phyloP scores from a whole-genome alignment of 2,797 vertebrate species.

The Catostomus latipinnis region DNA sequence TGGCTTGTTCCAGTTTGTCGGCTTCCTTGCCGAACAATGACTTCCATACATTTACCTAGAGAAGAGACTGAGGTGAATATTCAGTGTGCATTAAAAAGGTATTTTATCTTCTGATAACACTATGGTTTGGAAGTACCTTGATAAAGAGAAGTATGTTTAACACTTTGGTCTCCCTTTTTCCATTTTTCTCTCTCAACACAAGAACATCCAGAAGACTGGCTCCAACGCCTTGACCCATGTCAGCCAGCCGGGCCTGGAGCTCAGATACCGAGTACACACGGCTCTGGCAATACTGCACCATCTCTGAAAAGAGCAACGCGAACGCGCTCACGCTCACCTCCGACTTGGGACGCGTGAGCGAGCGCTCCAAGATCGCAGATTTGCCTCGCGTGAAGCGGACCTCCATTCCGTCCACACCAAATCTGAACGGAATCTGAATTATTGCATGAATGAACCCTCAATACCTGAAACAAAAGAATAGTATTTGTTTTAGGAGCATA shows the following conservation, averaged over 20 bases:
- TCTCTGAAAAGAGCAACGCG: constrained; percentile 93
- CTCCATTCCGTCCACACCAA: constrained; percentile 77
- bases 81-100: too few relatives aligned
- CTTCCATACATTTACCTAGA: constrained; percentile 87
- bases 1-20: constrained; percentile 95
- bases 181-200: constrained; percentile 89
- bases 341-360: constrained; percentile 84
- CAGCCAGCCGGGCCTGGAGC: constrained; percentile 89
- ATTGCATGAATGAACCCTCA: background rate
- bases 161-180: constrained; percentile 91
- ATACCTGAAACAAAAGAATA: background rate
- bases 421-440: background rate
- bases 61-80: background rate
- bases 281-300: constrained; percentile 97
- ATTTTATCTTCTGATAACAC: too few relatives aligned
- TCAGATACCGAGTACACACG: constrained; percentile 93
- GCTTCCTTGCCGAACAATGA: constrained; percentile 92
- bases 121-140: constrained; percentile 74
- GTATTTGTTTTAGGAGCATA: background rate
- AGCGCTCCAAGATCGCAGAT: constrained; percentile 87
- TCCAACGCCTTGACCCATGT: constrained; percentile 90
- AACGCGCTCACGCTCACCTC: constrained; percentile 92
- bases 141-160: constrained; percentile 92
- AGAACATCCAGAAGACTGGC: constrained; percentile 88
- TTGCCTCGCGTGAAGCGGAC: constrained; percentile 92